A percentile compares a stretch with the other conserved stretches of the same genome.
These are phyloP conservation scores for Camponotus pennsylvanicus DNA, from an alignment of 1,140 invertebrate species.

Conservation along the genomic window DNA sequence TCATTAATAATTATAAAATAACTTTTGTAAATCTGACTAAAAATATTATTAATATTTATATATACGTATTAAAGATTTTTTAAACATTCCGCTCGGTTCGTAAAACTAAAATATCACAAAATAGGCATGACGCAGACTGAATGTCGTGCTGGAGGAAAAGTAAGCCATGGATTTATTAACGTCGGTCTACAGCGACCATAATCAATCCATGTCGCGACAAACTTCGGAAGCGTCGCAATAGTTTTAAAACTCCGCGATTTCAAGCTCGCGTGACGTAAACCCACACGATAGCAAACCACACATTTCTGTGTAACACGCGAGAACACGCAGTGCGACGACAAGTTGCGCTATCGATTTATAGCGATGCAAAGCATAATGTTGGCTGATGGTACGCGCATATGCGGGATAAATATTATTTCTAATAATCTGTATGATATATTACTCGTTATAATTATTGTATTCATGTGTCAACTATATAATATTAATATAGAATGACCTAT, in stretches of 20 bases:
- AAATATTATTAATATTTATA: constrained; percentile 10
- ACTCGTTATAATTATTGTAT: constrained; percentile 4
- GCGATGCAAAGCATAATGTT: constrained; percentile 21
- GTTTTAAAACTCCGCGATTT: constrained; percentile 35
- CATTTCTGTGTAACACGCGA: constrained; percentile 27
- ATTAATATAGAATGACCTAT: neutral
- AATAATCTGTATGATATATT: constrained; percentile 6
- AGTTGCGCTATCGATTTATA: constrained; percentile 47
- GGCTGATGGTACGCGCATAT: neutral
- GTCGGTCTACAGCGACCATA: constrained; percentile 8
- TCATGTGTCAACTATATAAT: neutral
- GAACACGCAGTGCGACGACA: constrained; percentile 36
- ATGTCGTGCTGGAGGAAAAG: constrained; percentile 6
- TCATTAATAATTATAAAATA: constrained; percentile 46
- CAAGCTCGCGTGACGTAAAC: constrained; percentile 28
- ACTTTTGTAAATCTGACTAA: neutral
- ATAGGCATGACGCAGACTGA: neutral
- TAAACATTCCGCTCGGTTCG: neutral
- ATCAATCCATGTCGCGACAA: constrained; percentile 47
- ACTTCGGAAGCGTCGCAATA: constrained; percentile 41
- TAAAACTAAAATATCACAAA: constrained; percentile 15
- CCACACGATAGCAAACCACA: neutral
- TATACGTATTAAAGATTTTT: neutral
- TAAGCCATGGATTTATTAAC: constrained; percentile 42
- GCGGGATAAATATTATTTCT: constrained; percentile 8